Evolutionary conservation across 2,113 vertebrate genomes (phyloP), one percentile per base, ranked within the genome.

Genomic region (Tringa solitaria): DNA sequence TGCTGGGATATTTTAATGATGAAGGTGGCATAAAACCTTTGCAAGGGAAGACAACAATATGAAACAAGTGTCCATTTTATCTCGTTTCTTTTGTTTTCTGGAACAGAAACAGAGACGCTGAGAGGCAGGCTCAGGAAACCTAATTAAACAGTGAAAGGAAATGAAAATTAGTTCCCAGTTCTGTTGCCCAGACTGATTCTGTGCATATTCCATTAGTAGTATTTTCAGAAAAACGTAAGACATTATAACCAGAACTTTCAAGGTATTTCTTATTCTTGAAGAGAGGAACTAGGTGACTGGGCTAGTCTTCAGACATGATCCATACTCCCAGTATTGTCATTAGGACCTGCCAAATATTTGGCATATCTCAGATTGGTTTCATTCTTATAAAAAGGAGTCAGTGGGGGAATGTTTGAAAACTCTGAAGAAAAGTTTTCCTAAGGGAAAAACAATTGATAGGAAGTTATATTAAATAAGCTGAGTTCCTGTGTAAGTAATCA

Each of bases 91-190:
- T 97, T 97, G 93, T 97, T 91, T 95, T 96, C 53, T 84, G 89
- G 78, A 97, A 91, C 77, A 94, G 95, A 88, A 83, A 79, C 43
- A 83, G 83, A 92, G 82, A 86, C 84, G 92, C 89, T 91, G 89
- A 94, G 96, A 96, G 90, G 73, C 94, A 96, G 81, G 90, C 43
- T 96, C 57, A 86, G 92, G 96, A 94, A 95, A 85, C 57, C 61
- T 96, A 95, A 80, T 88, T 96, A 93, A 75, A 85, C 77, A 5
- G 64, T 93, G 93, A 97, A 97, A 96, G 91, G 91, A 94, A 97
- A 96, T 96, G 73, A 96, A 98, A 97, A 96, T 96, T 93, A 96
- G 93, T 97, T 95, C 93, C 94, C 87, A 19, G 90, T 97, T 96
- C 91, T 95, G 87, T 97, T 97, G 73, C 61, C 6, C 4, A 96